Percentiles rank a stretch among this genome's conserved stretches.
phyloP scores from a whole-genome alignment of 2,797 vertebrate genomes.

The Anisognathus igniventris region DNA sequence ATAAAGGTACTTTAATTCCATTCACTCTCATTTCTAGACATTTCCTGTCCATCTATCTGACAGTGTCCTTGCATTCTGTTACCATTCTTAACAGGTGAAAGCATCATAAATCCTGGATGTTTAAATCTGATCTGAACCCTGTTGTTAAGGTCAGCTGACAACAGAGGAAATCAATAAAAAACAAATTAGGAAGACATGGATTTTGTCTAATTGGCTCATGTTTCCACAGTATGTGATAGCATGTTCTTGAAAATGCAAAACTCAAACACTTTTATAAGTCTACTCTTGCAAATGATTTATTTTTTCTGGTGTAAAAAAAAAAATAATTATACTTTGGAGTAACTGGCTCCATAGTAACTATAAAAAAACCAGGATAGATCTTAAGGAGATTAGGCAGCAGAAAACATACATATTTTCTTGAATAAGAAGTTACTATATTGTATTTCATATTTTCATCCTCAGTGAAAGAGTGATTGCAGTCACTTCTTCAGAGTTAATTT shows the following conservation, averaged over 20 bases:
- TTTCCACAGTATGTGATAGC: background rate
- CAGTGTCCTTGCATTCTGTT: background rate
- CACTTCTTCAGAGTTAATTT: background rate
- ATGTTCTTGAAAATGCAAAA: background rate
- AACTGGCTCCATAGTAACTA: background rate
- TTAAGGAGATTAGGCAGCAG: background rate
- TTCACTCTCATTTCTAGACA: background rate
- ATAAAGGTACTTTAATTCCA: background rate
- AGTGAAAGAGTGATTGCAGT: background rate
- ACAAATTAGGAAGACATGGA: background rate
- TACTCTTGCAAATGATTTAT: background rate
- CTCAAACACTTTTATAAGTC: background rate
- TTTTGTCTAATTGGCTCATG: background rate
- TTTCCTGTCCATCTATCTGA: accelerated
- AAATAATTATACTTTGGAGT: background rate
- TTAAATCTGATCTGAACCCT: background rate
- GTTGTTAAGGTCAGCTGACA: background rate
- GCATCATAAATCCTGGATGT: background rate
- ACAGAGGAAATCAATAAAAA: background rate
- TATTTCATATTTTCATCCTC: background rate
- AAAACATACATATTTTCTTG: background rate
- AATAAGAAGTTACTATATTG: background rate
- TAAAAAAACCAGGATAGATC: background rate
- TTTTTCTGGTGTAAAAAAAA: background rate
- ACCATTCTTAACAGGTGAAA: background rate